phyloP scores from a whole-genome alignment of 1,140 invertebrate genomes.

The Papilio dardanus region DNA sequence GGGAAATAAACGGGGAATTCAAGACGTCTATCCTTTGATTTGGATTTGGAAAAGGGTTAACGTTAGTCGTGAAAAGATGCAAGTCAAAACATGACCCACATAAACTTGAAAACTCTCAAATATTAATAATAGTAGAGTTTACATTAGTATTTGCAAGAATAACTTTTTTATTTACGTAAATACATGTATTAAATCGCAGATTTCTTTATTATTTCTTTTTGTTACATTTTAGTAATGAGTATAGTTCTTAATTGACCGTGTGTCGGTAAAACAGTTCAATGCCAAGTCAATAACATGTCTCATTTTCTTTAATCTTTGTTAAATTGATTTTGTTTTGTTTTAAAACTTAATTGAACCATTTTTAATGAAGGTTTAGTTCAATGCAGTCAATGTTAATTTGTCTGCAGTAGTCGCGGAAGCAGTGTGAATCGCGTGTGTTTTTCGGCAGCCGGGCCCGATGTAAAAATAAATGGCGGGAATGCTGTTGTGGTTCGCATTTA shows the following conservation, averaged over 20 bases:
- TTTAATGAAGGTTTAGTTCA: constrained; percentile 1
- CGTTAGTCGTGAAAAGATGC: neutral
- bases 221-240: no score
- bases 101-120: neutral
- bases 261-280: constrained; percentile 5
- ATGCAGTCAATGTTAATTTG: constrained; percentile 38
- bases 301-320: neutral
- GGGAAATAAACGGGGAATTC: constrained; percentile 40
- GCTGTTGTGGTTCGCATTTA: constrained; percentile 36
- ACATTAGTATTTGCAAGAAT: neutral
- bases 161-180: neutral
- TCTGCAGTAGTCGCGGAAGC: constrained; percentile 32
- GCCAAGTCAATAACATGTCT: neutral
- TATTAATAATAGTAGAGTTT: neutral
- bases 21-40: constrained; percentile 25
- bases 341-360: neutral
- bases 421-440: constrained; percentile 36
- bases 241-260: neutral
- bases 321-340: neutral
- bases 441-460: constrained; percentile 13
- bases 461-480: constrained; percentile 37
- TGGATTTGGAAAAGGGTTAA: neutral
- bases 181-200: no score
- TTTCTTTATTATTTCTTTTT: neutral
- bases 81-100: neutral